phyloP scores from a whole-genome alignment of 2,113 vertebrate species.

The Rhodinocichla rosea region DNA sequence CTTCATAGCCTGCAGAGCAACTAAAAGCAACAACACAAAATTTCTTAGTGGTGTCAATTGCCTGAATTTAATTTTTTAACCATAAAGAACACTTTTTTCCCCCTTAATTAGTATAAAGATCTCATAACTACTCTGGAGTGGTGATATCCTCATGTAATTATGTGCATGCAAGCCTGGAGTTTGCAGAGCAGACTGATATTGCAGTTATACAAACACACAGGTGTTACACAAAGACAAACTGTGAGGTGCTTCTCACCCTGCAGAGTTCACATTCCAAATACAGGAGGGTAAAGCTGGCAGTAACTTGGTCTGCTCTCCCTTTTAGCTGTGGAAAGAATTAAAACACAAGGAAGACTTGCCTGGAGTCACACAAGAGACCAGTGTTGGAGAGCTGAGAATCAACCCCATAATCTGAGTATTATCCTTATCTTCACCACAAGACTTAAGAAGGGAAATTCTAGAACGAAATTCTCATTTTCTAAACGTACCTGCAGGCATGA shows the following conservation, averaged over 20 bases:
- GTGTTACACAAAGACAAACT: not conserved
- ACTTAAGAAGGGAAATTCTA: constrained; percentile 51
- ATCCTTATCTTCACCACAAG: constrained; percentile 1
- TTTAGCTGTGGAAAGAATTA: constrained; percentile 20
- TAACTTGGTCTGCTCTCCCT: not conserved
- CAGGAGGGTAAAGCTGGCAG: not conserved
- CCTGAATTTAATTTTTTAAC: not conserved
- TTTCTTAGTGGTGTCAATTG: not conserved
- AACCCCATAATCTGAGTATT: constrained; percentile 54
- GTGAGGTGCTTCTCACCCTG: not conserved
- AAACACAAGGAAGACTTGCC: not conserved
- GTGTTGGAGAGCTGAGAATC: constrained; percentile 42
- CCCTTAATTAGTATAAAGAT: not conserved
- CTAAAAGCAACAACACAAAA: not conserved
- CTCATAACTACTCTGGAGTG: not conserved
- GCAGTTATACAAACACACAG: not conserved
- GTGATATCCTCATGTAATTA: not conserved
- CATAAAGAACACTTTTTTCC: fast-evolving
- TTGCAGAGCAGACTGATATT: not conserved
- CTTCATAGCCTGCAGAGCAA: not conserved
- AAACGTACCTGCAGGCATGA: constrained; percentile 5
- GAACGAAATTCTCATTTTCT: constrained; percentile 48
- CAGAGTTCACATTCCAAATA: not conserved
- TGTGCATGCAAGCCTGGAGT: not conserved
- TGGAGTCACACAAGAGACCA: constrained; percentile 35